Evolutionary conservation across 2,888 invertebrate genomes (phyloP).

Genomic region (Acleris cristana): DNA sequence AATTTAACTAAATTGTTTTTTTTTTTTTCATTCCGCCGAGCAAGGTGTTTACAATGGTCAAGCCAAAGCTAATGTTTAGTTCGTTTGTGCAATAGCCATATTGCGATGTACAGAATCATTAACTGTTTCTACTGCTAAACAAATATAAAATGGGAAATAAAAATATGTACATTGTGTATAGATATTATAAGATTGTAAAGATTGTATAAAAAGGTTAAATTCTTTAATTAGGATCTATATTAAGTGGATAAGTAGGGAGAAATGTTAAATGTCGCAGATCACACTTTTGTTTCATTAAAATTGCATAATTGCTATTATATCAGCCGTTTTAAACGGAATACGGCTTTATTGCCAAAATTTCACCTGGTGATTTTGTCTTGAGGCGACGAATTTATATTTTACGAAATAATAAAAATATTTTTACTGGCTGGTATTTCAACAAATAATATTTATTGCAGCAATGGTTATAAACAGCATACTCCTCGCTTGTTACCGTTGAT

Average conservation of each 20-base stretch:
- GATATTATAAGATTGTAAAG: conserved; percentile 66
- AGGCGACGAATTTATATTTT: conserved; percentile 16
- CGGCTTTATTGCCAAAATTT: background rate
- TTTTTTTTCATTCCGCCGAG: conserved; percentile 52
- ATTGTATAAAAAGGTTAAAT: conserved; percentile 66
- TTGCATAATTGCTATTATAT: background rate
- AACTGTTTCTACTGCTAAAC: conserved; percentile 63
- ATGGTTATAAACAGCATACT: background rate
- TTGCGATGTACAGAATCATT: conserved; percentile 80
- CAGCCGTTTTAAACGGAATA: conserved; percentile 2
- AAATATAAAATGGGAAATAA: conserved; percentile 61
- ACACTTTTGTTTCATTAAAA: conserved; percentile 35
- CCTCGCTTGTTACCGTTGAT: conserved; percentile 2
- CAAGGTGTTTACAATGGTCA: conserved; percentile 74
- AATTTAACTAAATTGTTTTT: conserved; percentile 42
- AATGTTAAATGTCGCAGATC: conserved; percentile 60
- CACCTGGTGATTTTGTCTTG: background rate
- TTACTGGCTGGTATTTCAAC: conserved; percentile 11
- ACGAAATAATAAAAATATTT: conserved; percentile 13
- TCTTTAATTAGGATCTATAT: conserved; percentile 54
- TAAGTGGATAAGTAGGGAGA: conserved; percentile 54
- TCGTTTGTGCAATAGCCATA: conserved; percentile 79
- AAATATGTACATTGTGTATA: conserved; percentile 80
- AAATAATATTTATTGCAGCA: conserved; percentile 9
- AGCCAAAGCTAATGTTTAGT: conserved; percentile 81